These are phyloP conservation scores for Tapirus indicus DNA, from an alignment of 2,797 vertebrate genomes.

Conservation along the genomic window DNA sequence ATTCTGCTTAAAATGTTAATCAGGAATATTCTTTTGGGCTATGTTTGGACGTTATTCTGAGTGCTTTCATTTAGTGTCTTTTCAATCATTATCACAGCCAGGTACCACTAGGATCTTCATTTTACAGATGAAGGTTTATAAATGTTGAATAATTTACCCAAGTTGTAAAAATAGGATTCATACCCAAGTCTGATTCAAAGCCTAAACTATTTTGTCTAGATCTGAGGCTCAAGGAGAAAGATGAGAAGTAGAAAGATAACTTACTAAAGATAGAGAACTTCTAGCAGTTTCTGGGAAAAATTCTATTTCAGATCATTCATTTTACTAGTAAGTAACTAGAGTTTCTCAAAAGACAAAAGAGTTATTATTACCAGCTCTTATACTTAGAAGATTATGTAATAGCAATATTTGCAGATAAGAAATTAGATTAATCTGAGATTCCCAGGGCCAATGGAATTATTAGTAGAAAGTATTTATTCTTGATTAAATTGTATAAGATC, in stretches of 20 bases:
- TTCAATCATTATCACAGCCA: neutral
- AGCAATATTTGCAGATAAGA: neutral
- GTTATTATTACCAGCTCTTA: neutral
- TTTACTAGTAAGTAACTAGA: neutral
- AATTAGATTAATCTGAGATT: neutral
- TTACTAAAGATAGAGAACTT: neutral
- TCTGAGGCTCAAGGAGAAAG: neutral
- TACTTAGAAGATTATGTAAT: neutral
- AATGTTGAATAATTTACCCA: neutral
- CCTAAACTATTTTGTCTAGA: neutral
- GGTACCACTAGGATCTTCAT: neutral
- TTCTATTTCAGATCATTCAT: neutral
- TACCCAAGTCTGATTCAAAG: neutral
- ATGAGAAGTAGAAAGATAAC: neutral
- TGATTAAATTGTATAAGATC: neutral
- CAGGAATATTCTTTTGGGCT: neutral
- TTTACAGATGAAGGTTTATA: neutral
- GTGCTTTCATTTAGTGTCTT: neutral
- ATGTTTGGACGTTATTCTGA: neutral
- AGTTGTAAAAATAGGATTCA: neutral
- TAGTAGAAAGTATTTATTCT: neutral
- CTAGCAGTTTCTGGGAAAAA: neutral
- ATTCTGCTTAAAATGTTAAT: neutral
- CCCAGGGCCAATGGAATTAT: neutral
- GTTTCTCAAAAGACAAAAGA: neutral